A percentile compares a stretch with the other conserved stretches of the same genome.
Conservation (phyloP, 2,113 vertebrate species). For the Tylochromis polylepis region DNA sequence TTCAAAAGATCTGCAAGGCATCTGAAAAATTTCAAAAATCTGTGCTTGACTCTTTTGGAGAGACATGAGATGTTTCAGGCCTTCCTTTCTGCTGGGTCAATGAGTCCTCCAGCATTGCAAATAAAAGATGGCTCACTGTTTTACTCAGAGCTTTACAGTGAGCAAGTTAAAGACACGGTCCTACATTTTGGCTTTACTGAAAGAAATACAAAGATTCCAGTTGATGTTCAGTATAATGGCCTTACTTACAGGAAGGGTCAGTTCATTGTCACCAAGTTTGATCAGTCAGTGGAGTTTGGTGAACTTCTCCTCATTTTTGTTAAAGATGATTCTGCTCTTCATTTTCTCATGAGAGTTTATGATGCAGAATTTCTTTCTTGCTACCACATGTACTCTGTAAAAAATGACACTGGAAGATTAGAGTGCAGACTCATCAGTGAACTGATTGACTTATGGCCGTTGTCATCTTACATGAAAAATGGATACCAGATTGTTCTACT, state of each 20-base stretch:
- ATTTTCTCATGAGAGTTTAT: conserved; percentile 9
- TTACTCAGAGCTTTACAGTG: conserved; percentile 31
- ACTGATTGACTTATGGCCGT: conserved; percentile 32
- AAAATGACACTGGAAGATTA: not conserved
- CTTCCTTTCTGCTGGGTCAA: conserved; percentile 10
- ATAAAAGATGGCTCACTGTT: conserved; percentile 16
- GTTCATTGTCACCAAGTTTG: not conserved
- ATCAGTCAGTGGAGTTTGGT: conserved; percentile 18
- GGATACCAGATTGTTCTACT: conserved; percentile 32
- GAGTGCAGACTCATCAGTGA: conserved; percentile 8
- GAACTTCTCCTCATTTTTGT: conserved; percentile 28
- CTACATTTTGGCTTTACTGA: conserved; percentile 29
- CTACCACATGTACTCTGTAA: conserved; percentile 19
- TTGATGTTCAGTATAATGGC: conserved; percentile 19
- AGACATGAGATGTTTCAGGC: conserved; percentile 35
- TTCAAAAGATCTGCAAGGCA: conserved; percentile 20
- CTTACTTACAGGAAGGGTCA: conserved; percentile 14
- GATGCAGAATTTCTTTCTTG: not conserved
- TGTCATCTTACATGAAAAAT: conserved; percentile 14
- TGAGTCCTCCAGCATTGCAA: not conserved
- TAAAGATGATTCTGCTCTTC: conserved; percentile 8
- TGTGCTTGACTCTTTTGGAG: conserved; percentile 31
- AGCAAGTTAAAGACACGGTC: conserved; percentile 12
- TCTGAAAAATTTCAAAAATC: conserved; percentile 44
- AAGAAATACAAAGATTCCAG: conserved; percentile 12